phyloP scores from a whole-genome alignment of 1,140 invertebrate species.

The Eumaeus atala region DNA sequence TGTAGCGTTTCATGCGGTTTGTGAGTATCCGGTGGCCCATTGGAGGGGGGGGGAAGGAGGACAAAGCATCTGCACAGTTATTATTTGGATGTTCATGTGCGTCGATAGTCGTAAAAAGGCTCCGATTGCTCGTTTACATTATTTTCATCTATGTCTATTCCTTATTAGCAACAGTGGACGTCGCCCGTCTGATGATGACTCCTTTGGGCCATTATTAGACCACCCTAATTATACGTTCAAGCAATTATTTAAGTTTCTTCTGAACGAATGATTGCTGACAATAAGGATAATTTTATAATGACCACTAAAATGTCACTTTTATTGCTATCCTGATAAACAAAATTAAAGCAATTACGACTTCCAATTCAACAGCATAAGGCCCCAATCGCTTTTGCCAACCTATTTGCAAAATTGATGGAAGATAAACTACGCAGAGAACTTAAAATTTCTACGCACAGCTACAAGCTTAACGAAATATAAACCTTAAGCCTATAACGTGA shows the following conservation, averaged over 20 bases:
- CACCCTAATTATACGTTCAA: constrained; percentile 11
- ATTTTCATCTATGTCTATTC: no score
- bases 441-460: not conserved
- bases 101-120: no score
- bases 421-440: not conserved
- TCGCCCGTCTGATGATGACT: no score
- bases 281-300: constrained; percentile 35
- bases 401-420: constrained; percentile 8
- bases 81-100: no score
- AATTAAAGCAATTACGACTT: not conserved
- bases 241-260: constrained; percentile 23
- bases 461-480: not conserved
- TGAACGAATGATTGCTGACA: constrained; percentile 24
- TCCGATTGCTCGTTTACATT: no score
- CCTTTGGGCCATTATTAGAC: not conserved
- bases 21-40: no score
- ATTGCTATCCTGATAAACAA: constrained; percentile 18
- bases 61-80: no score
- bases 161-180: no score
- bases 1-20: no score
- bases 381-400: not conserved
- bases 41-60: no score
- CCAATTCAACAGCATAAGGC: not conserved
- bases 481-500: constrained; percentile 1
- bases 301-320: constrained; percentile 35